Conservation (phyloP, 53 echinoderm and acorn worm species). For the Paelopatides confundens region DNA sequence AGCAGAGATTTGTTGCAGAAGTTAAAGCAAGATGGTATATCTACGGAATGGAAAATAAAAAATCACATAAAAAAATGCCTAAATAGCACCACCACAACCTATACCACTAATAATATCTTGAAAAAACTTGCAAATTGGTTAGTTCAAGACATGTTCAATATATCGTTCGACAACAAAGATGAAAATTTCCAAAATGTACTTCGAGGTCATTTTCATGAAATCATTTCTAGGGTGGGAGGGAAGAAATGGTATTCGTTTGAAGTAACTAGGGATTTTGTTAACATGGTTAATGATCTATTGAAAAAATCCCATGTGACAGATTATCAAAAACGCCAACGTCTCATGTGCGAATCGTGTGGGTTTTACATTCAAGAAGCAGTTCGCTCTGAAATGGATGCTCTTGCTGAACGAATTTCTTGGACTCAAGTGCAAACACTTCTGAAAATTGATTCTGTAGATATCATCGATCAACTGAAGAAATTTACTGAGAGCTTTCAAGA, state of each 20-base stretch:
- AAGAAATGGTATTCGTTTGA: background rate
- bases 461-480: background rate
- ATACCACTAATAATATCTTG: background rate
- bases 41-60: background rate
- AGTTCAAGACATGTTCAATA: background rate
- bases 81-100: background rate
- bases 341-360: background rate
- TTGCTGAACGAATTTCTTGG: background rate
- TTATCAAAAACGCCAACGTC: background rate
- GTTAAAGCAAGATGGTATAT: background rate
- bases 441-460: background rate
- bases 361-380: constrained; percentile 16
- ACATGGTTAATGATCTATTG: background rate
- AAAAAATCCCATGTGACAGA: background rate
- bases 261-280: background rate
- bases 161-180: background rate
- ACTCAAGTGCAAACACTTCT: background rate
- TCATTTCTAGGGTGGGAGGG: too few relatives aligned
- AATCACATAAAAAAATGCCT: background rate
- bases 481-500: background rate
- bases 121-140: background rate
- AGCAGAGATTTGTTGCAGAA: background rate
- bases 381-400: background rate
- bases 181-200: background rate
- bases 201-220: background rate